Evolutionary conservation across 2,113 vertebrate genomes (phyloP), one percentile per base, ranked within the genome.

Genomic region (Nothocercus julius): DNA sequence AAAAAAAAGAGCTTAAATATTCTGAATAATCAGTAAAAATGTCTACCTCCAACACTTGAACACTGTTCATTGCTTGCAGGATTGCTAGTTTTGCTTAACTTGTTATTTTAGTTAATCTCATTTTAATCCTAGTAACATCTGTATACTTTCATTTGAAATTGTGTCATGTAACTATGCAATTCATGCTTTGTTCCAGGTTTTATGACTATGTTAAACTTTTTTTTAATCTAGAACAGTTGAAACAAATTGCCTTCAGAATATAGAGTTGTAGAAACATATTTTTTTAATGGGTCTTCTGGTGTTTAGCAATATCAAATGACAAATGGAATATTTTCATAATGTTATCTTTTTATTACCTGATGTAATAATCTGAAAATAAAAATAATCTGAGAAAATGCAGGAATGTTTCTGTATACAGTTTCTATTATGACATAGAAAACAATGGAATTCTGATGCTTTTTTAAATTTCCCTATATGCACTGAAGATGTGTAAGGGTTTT

Each of bases 241-340:
- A 54, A 44, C 24, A 70, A 91, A 84, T 42, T n/a, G 10, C 5
- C 17, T 72, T 81, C 69, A 84, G 66, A 87, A 84, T 56, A 74
- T 36, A 44, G 34, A 81, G 42, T 34, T 56, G 49, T 79, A 90
- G 85, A 85, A 86, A 84, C 32, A n/a, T 74, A 20, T 58, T 83
- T 95, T 95, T 91, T 95, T 90, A 90, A 95, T 95, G 2, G 69
- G 36, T 81, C 42, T 70, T 84, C n/a, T 89, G 21, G 18, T 61
- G 51, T 32, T 79, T 79, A 75, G 49, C 45, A 51, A 85, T 87
- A 61, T 42, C 14, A 79, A 86, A 38, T 66, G 53, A 82, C 44
- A 78, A 64, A 86, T 64, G 1, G 87, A 76, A 66, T 85, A 61
- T 30, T 86, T 30, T 61, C 30, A 58, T 59, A 28, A 34, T 9